Percentiles rank a stretch among this genome's conserved stretches.
These are phyloP conservation scores for Premnoplex brunnescens DNA, from an alignment of 2,797 vertebrate genomes.

Conservation along the genomic window DNA sequence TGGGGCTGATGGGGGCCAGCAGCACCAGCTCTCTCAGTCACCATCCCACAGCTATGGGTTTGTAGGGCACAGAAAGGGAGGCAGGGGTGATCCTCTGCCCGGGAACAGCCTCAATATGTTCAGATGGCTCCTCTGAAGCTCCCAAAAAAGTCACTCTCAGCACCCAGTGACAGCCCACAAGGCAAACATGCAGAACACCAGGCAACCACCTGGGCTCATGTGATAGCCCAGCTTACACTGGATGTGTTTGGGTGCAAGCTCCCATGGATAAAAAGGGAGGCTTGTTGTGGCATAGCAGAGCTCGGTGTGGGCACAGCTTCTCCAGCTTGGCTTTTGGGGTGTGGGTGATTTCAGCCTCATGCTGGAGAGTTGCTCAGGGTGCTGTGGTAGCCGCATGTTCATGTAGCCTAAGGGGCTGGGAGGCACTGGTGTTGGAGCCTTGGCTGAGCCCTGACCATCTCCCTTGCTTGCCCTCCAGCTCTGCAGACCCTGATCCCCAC, in stretches of 20 bases:
- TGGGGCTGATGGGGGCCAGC: background rate
- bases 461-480: conserved; percentile 35
- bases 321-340: background rate
- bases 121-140: background rate
- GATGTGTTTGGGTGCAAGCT: background rate
- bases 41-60: background rate
- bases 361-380: background rate
- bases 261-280: background rate
- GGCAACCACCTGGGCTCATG: background rate
- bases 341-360: background rate
- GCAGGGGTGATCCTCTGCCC: background rate
- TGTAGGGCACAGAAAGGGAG: background rate
- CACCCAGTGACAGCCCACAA: background rate
- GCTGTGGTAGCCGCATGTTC: fast-evolving
- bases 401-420: fast-evolving
- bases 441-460: background rate
- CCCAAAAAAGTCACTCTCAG: background rate
- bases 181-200: fast-evolving
- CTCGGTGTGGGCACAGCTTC: background rate
- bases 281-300: background rate
- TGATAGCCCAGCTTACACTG: fast-evolving
- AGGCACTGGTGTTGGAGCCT: fast-evolving
- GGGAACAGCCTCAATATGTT: fast-evolving
- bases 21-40: background rate
- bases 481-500: conserved; percentile 51